Conservation (phyloP, 2,888 invertebrate species). For the Branchipolynoe longqiensis region DNA sequence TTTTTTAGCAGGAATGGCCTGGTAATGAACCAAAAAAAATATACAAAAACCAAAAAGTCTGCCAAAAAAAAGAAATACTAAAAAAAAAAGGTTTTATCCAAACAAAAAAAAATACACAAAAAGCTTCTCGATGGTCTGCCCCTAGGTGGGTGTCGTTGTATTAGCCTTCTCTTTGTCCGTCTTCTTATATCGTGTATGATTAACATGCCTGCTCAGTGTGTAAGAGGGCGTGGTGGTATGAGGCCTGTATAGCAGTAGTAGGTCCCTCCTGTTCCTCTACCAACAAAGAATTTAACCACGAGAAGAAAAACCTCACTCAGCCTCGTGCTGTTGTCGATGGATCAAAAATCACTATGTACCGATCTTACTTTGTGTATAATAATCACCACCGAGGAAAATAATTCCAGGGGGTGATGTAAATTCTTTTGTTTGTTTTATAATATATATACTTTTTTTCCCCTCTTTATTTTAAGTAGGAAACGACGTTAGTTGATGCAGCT, state of each 20-base stretch:
- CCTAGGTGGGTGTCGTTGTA: slow-evolving; percentile 34
- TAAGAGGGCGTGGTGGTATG: not conserved
- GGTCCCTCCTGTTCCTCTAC: not conserved
- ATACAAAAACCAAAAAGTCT: slow-evolving; percentile 46
- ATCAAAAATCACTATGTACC: too few species aligned
- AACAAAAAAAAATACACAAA: slow-evolving; percentile 18
- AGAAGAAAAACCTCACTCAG: not conserved
- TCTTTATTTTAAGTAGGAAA: too few species aligned
- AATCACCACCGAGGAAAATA: too few species aligned
- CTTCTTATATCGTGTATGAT: slow-evolving; percentile 1
- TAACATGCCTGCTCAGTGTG: not conserved
- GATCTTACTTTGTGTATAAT: too few species aligned
- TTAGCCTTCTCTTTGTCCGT: slow-evolving; percentile 49
- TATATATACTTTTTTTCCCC: too few species aligned
- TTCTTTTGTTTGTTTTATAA: too few species aligned
- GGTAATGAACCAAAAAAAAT: slow-evolving; percentile 40
- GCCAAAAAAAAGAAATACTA: slow-evolving; percentile 1
- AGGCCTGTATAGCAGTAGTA: not conserved
- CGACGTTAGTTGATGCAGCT: too few species aligned
- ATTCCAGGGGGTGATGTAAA: too few species aligned
- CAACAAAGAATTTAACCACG: not conserved
- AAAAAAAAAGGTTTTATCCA: slow-evolving; percentile 14
- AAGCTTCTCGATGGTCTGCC: slow-evolving; percentile 1
- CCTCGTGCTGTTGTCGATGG: too few species aligned
- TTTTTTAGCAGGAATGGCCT: slow-evolving; percentile 40